These are phyloP conservation scores for Chionis minor DNA, from an alignment of 2,113 vertebrate species.

Conservation along the genomic window DNA sequence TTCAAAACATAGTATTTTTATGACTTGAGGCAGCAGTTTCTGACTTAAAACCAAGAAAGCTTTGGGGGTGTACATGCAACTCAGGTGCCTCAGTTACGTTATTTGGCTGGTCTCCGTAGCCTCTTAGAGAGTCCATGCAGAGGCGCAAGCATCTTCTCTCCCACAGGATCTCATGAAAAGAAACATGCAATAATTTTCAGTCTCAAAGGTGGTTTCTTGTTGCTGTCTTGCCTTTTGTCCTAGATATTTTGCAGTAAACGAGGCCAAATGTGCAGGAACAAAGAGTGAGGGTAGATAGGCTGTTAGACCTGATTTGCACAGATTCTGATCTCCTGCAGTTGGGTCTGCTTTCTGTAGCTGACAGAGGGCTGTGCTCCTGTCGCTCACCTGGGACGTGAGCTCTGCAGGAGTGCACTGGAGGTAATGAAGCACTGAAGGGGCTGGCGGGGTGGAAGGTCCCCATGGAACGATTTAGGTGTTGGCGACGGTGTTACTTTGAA, in stretches of 20 bases:
- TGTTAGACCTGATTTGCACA: background rate
- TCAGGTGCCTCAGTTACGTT: background rate
- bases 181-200: background rate
- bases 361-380: background rate
- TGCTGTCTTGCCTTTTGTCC: slow-evolving; percentile 32
- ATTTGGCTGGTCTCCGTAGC: background rate
- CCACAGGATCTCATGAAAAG: background rate
- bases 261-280: background rate
- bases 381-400: background rate
- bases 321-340: background rate
- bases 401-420: background rate
- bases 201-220: slow-evolving; percentile 20
- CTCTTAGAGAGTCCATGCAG: background rate
- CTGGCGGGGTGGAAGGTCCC: slow-evolving; percentile 1
- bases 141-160: background rate
- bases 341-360: background rate
- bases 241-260: background rate
- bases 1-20: slow-evolving; percentile 15
- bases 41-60: slow-evolving; percentile 15
- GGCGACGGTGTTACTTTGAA: slow-evolving; percentile 24
- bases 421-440: slow-evolving; percentile 36
- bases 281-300: background rate
- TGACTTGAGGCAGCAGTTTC: slow-evolving; percentile 17
- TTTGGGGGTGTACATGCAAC: background rate
- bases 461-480: slow-evolving; percentile 15